Conservation (phyloP, 2,888 invertebrate species). For the Rhabditoides inermis region DNA sequence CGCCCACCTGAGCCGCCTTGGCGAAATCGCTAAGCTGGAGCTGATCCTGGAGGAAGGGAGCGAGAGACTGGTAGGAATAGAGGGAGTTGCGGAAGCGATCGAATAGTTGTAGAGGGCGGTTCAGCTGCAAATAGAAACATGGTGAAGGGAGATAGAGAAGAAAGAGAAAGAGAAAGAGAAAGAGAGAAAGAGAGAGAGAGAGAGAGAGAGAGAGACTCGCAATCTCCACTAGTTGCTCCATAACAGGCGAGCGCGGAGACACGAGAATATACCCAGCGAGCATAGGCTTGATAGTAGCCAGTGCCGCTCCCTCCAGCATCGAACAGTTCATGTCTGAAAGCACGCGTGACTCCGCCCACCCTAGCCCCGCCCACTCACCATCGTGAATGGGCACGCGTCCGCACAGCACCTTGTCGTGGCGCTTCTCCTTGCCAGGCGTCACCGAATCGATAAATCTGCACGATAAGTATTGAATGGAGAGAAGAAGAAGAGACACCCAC, state of each 20-base stretch:
- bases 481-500: too few species aligned
- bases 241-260: conserved; percentile 31
- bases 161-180: too few species aligned
- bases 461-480: background rate
- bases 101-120: conserved; percentile 21
- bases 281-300: conserved; percentile 24
- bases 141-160: too few species aligned
- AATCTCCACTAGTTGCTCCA: conserved; percentile 24
- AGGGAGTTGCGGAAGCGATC: conserved; percentile 25
- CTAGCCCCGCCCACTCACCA: background rate
- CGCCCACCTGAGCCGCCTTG: conserved; percentile 31
- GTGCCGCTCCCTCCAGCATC: conserved; percentile 11
- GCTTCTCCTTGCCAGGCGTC: conserved; percentile 19
- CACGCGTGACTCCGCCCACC: background rate
- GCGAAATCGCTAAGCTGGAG: conserved; percentile 37
- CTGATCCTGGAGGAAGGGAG: conserved; percentile 30
- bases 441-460: conserved; percentile 19
- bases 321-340: conserved; percentile 19
- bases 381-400: conserved; percentile 13
- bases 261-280: conserved; percentile 45
- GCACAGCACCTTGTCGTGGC: conserved; percentile 17
- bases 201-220: background rate
- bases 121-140: conserved; percentile 18
- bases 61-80: conserved; percentile 23
- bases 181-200: too few species aligned